Evolutionary conservation across 1,140 invertebrate species (phyloP), one percentile per base, ranked within the genome.

Genomic region (Drosophila miranda): DNA sequence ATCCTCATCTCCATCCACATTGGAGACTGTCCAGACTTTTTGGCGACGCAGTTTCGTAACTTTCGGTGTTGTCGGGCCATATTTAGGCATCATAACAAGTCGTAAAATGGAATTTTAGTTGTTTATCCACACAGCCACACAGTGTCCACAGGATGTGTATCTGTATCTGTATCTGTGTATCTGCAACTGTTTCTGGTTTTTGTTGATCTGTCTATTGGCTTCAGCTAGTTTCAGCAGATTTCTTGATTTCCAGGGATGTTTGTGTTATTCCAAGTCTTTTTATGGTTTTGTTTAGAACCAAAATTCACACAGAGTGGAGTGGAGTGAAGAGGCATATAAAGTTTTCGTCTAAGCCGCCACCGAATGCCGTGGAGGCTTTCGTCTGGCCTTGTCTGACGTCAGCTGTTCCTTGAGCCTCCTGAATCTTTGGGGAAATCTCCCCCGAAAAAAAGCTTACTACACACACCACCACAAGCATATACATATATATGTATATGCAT

Each of bases 31-130:
- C 73, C 77, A 84, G 81, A 84, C 81, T 61, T 86, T 57, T 86
- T 77, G 81, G 81, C 81, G 81, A 67, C 81, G 43, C 48, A 30
- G 54, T 60, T 44, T 50, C 54, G 53, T 75, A 75, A 62, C 57
- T 73, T 48, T 26, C 41, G 41, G 50, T 59, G 54, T 66, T 75
- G 64, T 70, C 68, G 67, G 58, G 63, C 56, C 73, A 63, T 80
- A 80, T 77, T 84, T 80, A 73, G 76, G 54, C 55, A 76, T 75
- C 66, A 78, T 72, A 60, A 60, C 73, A 72, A 73, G 64, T 77
- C 81, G 78, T 86, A 84, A 86, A 84, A 78, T 67, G 73, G 51
- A 66, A 81, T 61, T 83, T 61, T 61, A 63, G 51, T 66, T 71
- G 60, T 68, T 68, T 68, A 63, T 38, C 34, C 34, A 38, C 34